Base-by-base conservation (phyloP, 2,113 vertebrate genomes). In the Nyctibius bracteatus region DNA sequence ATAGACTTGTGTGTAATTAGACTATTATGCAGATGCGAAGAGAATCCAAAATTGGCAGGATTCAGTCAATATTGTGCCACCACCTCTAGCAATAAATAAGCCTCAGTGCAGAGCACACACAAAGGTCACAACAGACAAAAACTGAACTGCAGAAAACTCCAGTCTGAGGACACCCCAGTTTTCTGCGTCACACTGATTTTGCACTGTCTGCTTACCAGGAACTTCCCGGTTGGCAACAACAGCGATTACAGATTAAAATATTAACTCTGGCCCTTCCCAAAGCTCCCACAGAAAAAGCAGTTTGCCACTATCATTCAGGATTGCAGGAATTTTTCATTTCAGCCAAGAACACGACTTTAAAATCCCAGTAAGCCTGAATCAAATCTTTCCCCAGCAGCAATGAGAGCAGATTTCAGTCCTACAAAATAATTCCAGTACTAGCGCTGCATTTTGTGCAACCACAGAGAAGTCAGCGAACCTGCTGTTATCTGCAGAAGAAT, bases 401-500 rank as follows among this genome's bases (percentile, higher is more conserved):
- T 37, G 41, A 46, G 18, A 44, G 80, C 57, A 57, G 37, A 33
- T 79, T 91, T 47, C 31, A 39, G 46, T 16, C 16, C 18, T 27
- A 2, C 5, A 1, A 3, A 23, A 47, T 8, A 63, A 49, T n/a
- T 28, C 49, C 19, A 24, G 16, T 28, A 22, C 39, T 5, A 6
- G 21, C 4, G 2, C 25, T 33, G 27, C 10, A 1, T 7, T 62
- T 9, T 16, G 28, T 55, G 80, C 28, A 37, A 2, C 39, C 30
- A 3, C 0, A 6, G 70, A 31, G 43, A 63, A 67, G 28, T 24
- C 33, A 24, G 37, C 37, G 21, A 44, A 28, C 43, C 35, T 37
- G 20, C n/a, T 2, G 0, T 5, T 15, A 31, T 27, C 21, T 9
- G 0, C 9, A 3, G 11, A 6, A n/a, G 18, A 61, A 19, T 2